Base-by-base conservation (phyloP, 1,140 invertebrate genomes). In the Leptinotarsa defecta region DNA sequence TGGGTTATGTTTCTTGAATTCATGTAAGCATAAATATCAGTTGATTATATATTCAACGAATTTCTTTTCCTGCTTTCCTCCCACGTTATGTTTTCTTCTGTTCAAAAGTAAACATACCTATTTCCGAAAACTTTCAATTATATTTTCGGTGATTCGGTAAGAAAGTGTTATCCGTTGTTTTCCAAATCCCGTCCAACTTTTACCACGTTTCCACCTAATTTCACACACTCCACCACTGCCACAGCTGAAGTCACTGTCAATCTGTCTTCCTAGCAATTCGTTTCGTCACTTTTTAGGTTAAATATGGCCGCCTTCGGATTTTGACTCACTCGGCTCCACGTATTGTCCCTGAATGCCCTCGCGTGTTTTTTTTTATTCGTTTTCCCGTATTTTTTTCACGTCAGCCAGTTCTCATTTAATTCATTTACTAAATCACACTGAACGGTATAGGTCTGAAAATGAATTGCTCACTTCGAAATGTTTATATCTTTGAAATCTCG, bases 401-500 rank as follows among this genome's bases (percentile, higher is more conserved):
- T 57, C 52, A 57, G 15, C 52, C 6, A 57, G n/a, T 19, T 19
- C n/a, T 8, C 52, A 57, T 57, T 57, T 19, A 57, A 57, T 57
- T 57, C 52, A 57, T 57, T 57, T 57, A 57, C 13, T 57, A 57
- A 57, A 57, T 57, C 52, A 17, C 52, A 19, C n/a, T 19, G 52
- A 57, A 57, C 52, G 52, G n/a, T 6, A 19, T 57, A 57, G 52
- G 13, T 57, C 52, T 57, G 52, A 57, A 57, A 57, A 57, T 71
- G 69, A 61, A 57, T 71, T 57, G 22, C 69, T 61, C 52, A 71
- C 69, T 71, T 48, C 48, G 34, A 73, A 48, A 71, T 75, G 77
- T 78, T 78, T 78, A 78, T 78, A 78, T 78, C 77, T 71, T 71
- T 48, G 67, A 76, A 75, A 78, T 78, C 77, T 73, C 27, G 71